phyloP scores from a whole-genome alignment of 2,797 vertebrate species.

The Notamacropus eugenii region DNA sequence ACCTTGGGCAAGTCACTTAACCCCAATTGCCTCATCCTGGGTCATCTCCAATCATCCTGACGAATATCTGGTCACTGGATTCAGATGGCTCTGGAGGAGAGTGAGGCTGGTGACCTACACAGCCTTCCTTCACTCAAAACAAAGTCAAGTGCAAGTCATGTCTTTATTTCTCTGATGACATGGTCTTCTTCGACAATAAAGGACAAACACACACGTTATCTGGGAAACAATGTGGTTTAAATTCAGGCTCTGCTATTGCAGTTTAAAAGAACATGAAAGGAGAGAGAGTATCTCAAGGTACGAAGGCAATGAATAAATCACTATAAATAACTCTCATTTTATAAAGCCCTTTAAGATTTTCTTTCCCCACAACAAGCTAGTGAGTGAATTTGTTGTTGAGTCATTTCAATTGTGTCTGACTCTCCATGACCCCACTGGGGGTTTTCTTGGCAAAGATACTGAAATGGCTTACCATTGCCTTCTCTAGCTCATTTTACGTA shows the following conservation, averaged over 20 bases:
- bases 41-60: no score
- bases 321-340: neutral
- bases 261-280: neutral
- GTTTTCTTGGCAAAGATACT: neutral
- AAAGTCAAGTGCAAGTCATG: no score
- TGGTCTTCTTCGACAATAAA: no score
- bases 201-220: neutral
- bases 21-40: no score
- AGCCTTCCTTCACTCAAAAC: no score
- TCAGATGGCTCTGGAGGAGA: no score
- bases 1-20: no score
- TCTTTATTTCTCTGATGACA: no score
- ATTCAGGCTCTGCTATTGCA: neutral
- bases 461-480: neutral
- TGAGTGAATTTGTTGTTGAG: neutral
- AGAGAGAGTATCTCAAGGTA: neutral
- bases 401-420: neutral
- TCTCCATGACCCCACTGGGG: neutral
- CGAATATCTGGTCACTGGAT: no score
- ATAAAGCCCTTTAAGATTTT: neutral
- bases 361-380: neutral
- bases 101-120: no score
- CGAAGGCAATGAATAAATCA: neutral
- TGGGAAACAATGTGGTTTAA: neutral
- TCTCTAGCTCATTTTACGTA: neutral